Evolutionary conservation across 2,888 invertebrate species (phyloP).

Genomic region (Lissocephala sabroskyi): DNA sequence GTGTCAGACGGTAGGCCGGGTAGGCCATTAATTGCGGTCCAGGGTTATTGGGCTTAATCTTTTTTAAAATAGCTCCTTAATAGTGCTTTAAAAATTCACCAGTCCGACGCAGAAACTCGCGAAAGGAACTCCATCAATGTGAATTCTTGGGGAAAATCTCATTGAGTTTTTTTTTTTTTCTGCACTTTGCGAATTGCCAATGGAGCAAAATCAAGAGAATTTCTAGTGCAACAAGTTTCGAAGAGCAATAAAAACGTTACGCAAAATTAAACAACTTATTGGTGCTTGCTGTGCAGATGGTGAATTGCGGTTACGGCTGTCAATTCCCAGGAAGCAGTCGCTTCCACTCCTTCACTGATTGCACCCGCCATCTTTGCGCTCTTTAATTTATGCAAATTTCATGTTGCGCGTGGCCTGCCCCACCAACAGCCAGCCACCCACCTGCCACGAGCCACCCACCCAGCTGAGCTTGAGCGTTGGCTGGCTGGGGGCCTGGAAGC

Average conservation of each 20-base stretch:
- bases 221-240: constrained; percentile 44
- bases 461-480: too few relatives aligned
- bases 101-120: too few relatives aligned
- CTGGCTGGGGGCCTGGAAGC: constrained; percentile 21
- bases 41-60: too few relatives aligned
- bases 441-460: background rate
- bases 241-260: constrained; percentile 32
- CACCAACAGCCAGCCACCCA: constrained; percentile 11
- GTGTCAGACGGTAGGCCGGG: too few relatives aligned
- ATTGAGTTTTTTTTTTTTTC: too few relatives aligned
- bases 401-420: constrained; percentile 46
- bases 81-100: too few relatives aligned
- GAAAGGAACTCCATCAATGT: too few relatives aligned
- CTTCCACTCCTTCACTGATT: background rate
- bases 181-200: background rate
- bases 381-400: constrained; percentile 57
- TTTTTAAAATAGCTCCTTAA: too few relatives aligned
- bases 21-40: too few relatives aligned
- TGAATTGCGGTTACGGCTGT: too few relatives aligned
- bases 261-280: constrained; percentile 54
- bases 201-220: background rate
- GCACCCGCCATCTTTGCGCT: constrained; percentile 27
- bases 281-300: constrained; percentile 13
- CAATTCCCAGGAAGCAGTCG: background rate
- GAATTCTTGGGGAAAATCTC: too few relatives aligned